These are phyloP conservation scores for Argyrosomus japonicus DNA, from an alignment of 2,113 vertebrate genomes.

Conservation along the genomic window DNA sequence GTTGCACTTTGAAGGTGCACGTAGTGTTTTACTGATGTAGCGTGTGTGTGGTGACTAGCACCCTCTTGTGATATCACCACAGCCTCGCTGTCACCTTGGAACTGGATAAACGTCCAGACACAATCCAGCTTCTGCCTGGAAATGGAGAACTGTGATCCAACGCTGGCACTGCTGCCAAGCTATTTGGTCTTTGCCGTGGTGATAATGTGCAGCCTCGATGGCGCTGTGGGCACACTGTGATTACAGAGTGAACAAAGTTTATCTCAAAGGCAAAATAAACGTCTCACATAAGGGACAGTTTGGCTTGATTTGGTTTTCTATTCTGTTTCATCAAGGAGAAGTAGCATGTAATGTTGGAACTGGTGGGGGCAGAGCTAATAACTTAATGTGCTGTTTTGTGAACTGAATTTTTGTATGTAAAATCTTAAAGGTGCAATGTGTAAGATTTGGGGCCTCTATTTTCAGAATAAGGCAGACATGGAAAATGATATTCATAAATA, in stretches of 20 bases:
- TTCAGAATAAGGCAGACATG: no score
- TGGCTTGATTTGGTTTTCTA: background rate
- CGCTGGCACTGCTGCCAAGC: conserved; percentile 18
- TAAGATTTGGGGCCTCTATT: no score
- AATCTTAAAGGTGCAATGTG: background rate
- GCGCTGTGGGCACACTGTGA: conserved; percentile 36
- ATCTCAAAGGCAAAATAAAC: conserved; percentile 43
- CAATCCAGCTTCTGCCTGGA: conserved; percentile 54
- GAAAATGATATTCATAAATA: no score
- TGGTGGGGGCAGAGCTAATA: background rate
- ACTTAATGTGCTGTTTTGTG: background rate
- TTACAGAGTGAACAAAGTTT: conserved; percentile 20
- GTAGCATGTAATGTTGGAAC: background rate
- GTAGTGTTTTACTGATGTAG: background rate
- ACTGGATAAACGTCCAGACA: conserved; percentile 39
- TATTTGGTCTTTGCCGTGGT: conserved; percentile 38
- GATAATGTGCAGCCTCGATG: conserved; percentile 47
- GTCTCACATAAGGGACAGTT: conserved; percentile 8
- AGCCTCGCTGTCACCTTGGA: conserved; percentile 56
- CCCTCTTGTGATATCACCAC: conserved; percentile 62
- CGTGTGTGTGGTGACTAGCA: conserved; percentile 41
- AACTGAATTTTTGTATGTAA: background rate
- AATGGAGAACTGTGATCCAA: conserved; percentile 36
- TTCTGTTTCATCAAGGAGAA: background rate
- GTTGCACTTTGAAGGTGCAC: background rate